phyloP scores from a whole-genome alignment of 2,113 vertebrate genomes.

The Takifugu flavidus region DNA sequence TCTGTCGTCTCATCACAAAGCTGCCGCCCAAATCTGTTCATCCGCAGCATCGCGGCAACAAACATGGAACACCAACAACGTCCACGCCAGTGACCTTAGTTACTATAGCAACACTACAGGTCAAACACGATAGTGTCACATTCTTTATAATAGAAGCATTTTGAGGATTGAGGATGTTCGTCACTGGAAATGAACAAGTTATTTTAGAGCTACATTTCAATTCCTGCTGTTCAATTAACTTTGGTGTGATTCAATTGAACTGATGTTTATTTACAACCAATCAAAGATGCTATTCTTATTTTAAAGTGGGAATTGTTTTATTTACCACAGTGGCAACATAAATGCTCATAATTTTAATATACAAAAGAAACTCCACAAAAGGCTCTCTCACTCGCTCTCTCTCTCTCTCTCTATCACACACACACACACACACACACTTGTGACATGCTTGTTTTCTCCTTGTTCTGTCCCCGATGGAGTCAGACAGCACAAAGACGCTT shows the following conservation, averaged over 20 bases:
- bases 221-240: too few relatives aligned
- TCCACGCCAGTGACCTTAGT: not conserved
- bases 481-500: conserved; percentile 57
- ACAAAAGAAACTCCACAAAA: conserved; percentile 22
- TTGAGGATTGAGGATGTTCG: too few relatives aligned
- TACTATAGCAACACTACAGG: conserved; percentile 1
- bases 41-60: conserved; percentile 23
- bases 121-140: too few relatives aligned
- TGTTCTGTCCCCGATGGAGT: conserved; percentile 42
- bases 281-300: too few relatives aligned
- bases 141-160: too few relatives aligned
- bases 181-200: too few relatives aligned
- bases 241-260: too few relatives aligned
- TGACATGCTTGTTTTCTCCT: conserved; percentile 53
- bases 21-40: conserved; percentile 36
- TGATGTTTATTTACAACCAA: too few relatives aligned
- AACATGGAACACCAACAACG: conserved; percentile 18
- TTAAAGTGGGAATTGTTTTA: too few relatives aligned
- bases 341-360: not conserved
- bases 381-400: conserved; percentile 14
- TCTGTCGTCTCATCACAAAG: conserved; percentile 55
- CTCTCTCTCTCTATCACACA: conserved; percentile 4
- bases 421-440: conserved; percentile 13
- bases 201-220: too few relatives aligned
- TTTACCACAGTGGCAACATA: too few relatives aligned